Percentiles rank a stretch among this genome's conserved stretches.
Evolutionary conservation across 2,888 invertebrate genomes (phyloP).

Genomic region (Mesochorus sp.): DNA sequence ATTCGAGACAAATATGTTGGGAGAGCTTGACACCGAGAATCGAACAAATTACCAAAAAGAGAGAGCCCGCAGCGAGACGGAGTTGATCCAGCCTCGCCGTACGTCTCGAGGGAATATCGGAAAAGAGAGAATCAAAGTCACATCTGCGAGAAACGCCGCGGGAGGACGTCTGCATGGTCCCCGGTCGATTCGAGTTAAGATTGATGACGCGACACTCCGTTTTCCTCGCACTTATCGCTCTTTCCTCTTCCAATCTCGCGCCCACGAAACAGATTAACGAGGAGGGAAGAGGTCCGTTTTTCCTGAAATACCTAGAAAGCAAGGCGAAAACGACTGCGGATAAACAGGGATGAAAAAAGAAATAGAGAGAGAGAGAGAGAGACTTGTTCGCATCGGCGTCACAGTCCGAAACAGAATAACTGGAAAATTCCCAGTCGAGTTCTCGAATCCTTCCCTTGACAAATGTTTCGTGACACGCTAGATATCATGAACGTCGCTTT

Average conservation of each 20-base stretch:
- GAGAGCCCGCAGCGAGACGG: conserved; percentile 61
- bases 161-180: conserved; percentile 74
- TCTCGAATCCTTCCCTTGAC: conserved; percentile 60
- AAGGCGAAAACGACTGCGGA: conserved; percentile 42
- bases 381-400: conserved; percentile 65
- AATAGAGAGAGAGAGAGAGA: conserved; percentile 37
- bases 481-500: conserved; percentile 50
- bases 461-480: conserved; percentile 66
- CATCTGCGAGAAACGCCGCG: conserved; percentile 79
- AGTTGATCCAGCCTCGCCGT: conserved; percentile 77
- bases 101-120: conserved; percentile 77
- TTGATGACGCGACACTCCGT: conserved; percentile 77
- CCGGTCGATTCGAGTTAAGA: conserved; percentile 75
- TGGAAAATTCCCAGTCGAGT: conserved; percentile 53
- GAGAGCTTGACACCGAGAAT: conserved; percentile 56
- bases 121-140: conserved; percentile 80
- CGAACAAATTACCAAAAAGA: conserved; percentile 76
- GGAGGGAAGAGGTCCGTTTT: conserved; percentile 28
- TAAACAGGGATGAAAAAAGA: conserved; percentile 25
- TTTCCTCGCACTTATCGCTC: conserved; percentile 53
- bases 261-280: conserved; percentile 49
- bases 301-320: conserved; percentile 23
- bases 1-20: conserved; percentile 66
- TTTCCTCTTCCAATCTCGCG: conserved; percentile 56
- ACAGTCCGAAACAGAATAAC: conserved; percentile 56